These are phyloP conservation scores for Suncus etruscus DNA, from an alignment of 2,113 vertebrate genomes.

Conservation along the genomic window DNA sequence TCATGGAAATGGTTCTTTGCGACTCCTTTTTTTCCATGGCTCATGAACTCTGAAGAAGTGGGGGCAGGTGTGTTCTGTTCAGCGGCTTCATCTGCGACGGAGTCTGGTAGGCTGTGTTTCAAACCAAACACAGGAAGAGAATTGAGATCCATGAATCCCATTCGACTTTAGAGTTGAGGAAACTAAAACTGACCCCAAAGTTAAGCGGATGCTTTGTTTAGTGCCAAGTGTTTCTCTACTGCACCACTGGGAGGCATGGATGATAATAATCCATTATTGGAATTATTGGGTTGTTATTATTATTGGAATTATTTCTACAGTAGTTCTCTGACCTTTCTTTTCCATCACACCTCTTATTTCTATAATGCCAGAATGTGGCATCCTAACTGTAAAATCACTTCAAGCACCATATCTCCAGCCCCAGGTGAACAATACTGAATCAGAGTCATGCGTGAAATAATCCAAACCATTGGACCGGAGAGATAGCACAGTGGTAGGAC, in stretches of 20 bases:
- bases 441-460: too few species aligned
- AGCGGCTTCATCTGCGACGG: not conserved
- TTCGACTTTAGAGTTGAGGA: too few species aligned
- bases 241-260: not conserved
- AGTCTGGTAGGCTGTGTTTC: not conserved
- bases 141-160: too few species aligned
- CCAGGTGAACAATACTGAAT: too few species aligned
- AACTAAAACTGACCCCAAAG: not conserved
- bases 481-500: too few species aligned
- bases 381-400: not conserved
- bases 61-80: not conserved
- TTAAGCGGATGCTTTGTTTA: not conserved
- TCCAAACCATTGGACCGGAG: too few species aligned
- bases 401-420: too few species aligned
- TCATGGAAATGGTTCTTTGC: not conserved
- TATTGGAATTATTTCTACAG: not conserved
- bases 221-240: not conserved
- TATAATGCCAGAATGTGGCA: not conserved
- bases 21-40: not conserved
- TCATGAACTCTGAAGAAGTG: not conserved
- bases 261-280: not conserved
- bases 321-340: not conserved
- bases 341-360: not conserved
- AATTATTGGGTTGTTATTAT: not conserved
- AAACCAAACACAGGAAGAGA: not conserved